phyloP scores from a whole-genome alignment of 2,888 invertebrate species.

The Tryphoninae sp. region DNA sequence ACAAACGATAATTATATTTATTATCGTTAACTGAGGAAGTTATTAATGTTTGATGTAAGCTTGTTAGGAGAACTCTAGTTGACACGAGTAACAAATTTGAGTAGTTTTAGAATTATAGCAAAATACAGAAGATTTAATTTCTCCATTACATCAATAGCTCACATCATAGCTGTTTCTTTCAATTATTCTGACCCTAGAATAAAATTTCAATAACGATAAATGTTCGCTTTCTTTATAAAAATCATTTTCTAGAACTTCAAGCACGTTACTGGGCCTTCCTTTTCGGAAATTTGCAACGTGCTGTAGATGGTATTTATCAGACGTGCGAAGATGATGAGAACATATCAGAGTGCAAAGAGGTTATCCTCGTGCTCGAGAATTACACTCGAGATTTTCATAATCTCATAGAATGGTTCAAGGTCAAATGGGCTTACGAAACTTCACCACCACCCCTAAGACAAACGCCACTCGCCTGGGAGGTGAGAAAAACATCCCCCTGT shows the following conservation, averaged over 20 bases:
- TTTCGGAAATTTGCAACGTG: conserved; percentile 95
- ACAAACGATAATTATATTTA: no score
- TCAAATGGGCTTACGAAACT: conserved; percentile 97
- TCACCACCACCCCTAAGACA: conserved; percentile 92
- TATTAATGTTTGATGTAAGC: no score
- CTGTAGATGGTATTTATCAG: conserved; percentile 97
- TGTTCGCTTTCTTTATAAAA: not conserved
- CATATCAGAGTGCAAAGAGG: conserved; percentile 97
- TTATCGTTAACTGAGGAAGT: no score
- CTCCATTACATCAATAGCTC: no score
- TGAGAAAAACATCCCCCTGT: conserved; percentile 89
- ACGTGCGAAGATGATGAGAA: conserved; percentile 98
- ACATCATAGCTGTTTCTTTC: not conserved
- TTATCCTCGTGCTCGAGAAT: conserved; percentile 95
- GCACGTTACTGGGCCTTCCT: conserved; percentile 97
- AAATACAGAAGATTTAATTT: not conserved
- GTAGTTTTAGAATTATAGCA: no score
- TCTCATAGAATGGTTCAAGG: conserved; percentile 95
- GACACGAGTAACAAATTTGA: no score
- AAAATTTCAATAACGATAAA: not conserved
- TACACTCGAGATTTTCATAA: conserved; percentile 97
- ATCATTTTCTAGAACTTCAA: conserved; percentile 85
- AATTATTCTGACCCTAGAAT: no score
- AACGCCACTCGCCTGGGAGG: conserved; percentile 97
- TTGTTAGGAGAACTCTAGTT: no score